Base-by-base conservation (phyloP, 35 echinoderm and acorn worm species). In the Heliocidaris erythrogramma region DNA sequence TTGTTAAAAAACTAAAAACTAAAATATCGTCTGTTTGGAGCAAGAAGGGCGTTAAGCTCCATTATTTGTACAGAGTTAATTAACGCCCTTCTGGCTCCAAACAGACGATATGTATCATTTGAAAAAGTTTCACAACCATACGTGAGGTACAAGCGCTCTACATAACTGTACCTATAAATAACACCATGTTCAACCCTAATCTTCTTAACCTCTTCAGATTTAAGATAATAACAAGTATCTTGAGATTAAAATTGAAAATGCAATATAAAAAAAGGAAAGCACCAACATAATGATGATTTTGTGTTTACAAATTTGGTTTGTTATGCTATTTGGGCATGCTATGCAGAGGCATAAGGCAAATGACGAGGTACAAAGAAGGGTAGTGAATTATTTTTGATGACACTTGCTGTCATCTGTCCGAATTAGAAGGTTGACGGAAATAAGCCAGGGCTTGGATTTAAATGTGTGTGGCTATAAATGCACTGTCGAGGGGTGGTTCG, bases 321-420 rank as follows among this genome's bases (percentile, higher is more conserved):
- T 78, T 78, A 78, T 78, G 65, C 21, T 78, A 78, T 78, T 78
- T 78, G 65, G 27, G 27, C 65, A 78, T 78, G 27, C 27, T 78
- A 24, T 27, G 65, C 27, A 71, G 24, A 27, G 61, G 17, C 61
- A 71, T 71, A 8, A n/a, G 27, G 65, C 65, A 78, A 78, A 78
- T 78, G 65, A 21, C 65, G 65, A 78, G 65, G 65, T 78, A 78
- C 65, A 78, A 27, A 78, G 65, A 78, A 78, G 65, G 65, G 65
- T 78, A 78, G 65, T 27, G 47, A 48, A 89, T 89, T 89, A 89
- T 89, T 89, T 48, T 48, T 14, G 87, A 89, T 48, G 47, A 89
- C 87, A 89, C 47, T 89, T 89, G 87, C 87, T 48, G 87, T 89
- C 87, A 89, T 89, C 87, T 89, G 87, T 89, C 87, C 31, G 31